Evolutionary conservation across 1,140 invertebrate species (phyloP), one percentile per base, ranked within the genome.

Genomic region (Bombyx mandarina): DNA sequence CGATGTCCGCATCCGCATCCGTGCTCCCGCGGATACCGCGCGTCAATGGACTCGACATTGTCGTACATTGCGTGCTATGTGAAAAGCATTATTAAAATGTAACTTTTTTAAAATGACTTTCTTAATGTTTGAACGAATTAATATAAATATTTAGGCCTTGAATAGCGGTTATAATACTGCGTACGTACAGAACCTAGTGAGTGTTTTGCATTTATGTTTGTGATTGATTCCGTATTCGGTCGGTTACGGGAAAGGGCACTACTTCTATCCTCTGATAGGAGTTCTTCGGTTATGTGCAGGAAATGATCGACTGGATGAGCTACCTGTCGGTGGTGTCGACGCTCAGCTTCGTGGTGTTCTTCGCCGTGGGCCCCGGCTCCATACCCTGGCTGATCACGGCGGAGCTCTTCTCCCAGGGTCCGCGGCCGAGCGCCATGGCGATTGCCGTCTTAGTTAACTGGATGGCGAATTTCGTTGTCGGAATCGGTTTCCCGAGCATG

Each of bases 331-430:
- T 99, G 75, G 94, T 97, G 51, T 96, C 96, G 52, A 98, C 96
- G 44, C 90, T 99, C 35, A 92, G 93, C 76, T 99, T 98, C 89
- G 98, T 99, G 52, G 95, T 98, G 52, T 98, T 98, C 91, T 99
- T 99, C 84, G 97, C 97, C 26, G 94, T 99, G 58, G 98, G 98
- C 3, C 97, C 94, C 53, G 96, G 98, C 51, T 98, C 98, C 35
- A 99, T 99, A 75, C 98, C 98, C 0, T 99, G 98, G 98, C 94
- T 99, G 92, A 99, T 99, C 75, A 99, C 98, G 7, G 97, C 98
- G 47, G 98, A 99, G 86, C 90, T 99, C 46, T 99, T 99, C 89
- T 96, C 97, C 6, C 98, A 99, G 88, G 97, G 96, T 47, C 96
- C 98, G 10, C 90, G 98, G 65, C 96, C 98, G 35, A 96, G 97